Conservation (phyloP, 2,113 vertebrate genomes). For the Notarius lentiginosus region DNA sequence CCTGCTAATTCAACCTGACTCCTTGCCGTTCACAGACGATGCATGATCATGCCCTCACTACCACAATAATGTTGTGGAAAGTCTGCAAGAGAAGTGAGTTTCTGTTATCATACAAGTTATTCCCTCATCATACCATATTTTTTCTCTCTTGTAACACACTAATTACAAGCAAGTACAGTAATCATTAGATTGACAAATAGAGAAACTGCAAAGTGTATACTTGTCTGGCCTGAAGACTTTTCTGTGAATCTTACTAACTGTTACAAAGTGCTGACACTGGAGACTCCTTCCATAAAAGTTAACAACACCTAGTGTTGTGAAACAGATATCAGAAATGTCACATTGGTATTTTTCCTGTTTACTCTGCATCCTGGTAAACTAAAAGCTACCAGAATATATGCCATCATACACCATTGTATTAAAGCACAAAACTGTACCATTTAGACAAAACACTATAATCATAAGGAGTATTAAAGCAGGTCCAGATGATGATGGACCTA, state of each 20-base stretch:
- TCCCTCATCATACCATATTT: too few species aligned
- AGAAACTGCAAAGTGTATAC: neutral
- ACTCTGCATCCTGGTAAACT: neutral
- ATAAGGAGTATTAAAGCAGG: slow-evolving; percentile 12
- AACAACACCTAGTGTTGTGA: neutral
- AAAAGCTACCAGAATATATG: slow-evolving; percentile 17
- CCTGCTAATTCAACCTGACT: too few species aligned
- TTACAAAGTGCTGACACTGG: neutral
- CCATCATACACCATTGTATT: neutral
- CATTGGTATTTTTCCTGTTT: neutral
- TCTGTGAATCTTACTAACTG: neutral
- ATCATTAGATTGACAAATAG: neutral
- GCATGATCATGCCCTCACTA: too few species aligned
- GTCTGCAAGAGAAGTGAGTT: neutral
- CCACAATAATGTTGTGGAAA: neutral
- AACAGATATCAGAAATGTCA: neutral
- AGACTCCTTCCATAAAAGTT: neutral
- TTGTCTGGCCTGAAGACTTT: neutral
- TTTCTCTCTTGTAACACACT: neutral
- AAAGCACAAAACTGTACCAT: neutral
- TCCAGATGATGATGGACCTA: neutral
- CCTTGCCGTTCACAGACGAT: too few species aligned
- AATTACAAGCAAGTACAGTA: too few species aligned
- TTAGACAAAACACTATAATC: neutral
- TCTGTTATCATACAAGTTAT: neutral